These are phyloP conservation scores for Willowsia nigromaculata DNA, from an alignment of 2,888 invertebrate genomes.

Conservation along the genomic window DNA sequence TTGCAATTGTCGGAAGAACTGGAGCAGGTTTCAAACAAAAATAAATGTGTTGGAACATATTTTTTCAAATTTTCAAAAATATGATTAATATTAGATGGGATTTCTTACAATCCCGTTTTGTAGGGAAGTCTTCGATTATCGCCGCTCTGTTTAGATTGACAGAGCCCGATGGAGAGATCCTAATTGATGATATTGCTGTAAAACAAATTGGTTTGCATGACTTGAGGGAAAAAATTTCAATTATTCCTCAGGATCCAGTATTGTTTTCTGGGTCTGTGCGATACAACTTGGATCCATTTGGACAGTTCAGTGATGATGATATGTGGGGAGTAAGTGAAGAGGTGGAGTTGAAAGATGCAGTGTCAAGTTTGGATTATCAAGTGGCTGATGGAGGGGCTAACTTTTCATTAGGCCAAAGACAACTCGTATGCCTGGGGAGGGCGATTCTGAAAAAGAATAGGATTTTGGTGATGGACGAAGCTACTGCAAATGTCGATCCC, in stretches of 20 bases:
- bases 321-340: constrained; percentile 93
- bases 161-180: constrained; percentile 88
- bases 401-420: constrained; percentile 81
- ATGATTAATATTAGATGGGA: too few species aligned
- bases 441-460: constrained; percentile 81
- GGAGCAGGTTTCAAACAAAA: too few species aligned
- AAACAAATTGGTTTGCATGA: constrained; percentile 83
- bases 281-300: constrained; percentile 94
- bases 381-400: constrained; percentile 80
- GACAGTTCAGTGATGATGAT: constrained; percentile 87
- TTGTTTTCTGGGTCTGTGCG: constrained; percentile 91
- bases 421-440: constrained; percentile 81
- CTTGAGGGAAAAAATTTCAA: constrained; percentile 89
- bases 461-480: constrained; percentile 81
- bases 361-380: constrained; percentile 35
- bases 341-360: constrained; percentile 81
- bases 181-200: constrained; percentile 85
- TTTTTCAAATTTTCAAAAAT: too few species aligned
- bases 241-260: constrained; percentile 95
- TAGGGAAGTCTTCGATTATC: constrained; percentile 84
- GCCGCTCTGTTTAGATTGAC: constrained; percentile 91
- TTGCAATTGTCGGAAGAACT: constrained; percentile 78
- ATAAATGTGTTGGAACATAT: too few species aligned
- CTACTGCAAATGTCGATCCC: constrained; percentile 80
- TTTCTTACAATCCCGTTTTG: too few species aligned